Evolutionary conservation across 2,113 vertebrate species (phyloP).

Genomic region (Triplophysa dalaica): DNA sequence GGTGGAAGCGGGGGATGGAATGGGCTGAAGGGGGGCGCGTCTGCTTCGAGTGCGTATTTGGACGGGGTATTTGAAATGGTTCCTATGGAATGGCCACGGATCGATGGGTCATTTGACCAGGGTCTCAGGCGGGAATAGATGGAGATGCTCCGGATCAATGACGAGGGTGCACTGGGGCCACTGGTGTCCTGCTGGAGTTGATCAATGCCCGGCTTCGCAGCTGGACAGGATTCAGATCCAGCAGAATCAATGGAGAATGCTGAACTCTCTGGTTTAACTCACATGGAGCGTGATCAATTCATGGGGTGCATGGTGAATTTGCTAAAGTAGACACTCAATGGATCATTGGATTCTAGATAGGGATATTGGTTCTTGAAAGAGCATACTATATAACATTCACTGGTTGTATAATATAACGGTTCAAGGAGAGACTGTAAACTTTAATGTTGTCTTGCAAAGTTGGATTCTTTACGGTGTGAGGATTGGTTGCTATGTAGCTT

Average conservation of each 20-base stretch:
- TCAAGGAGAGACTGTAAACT: not conserved
- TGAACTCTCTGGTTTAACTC: conserved; percentile 24
- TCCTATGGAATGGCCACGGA: conserved; percentile 58
- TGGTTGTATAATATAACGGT: conserved; percentile 3
- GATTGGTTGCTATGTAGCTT: not conserved
- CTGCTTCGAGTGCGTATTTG: not conserved
- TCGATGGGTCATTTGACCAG: conserved; percentile 65
- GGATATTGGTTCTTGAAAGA: not conserved
- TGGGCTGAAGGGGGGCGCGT: not conserved
- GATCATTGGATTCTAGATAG: conserved; percentile 27
- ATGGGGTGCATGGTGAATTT: not conserved
- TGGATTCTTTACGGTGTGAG: not conserved
- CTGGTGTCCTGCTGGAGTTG: conserved; percentile 46
- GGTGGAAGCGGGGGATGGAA: conserved; percentile 24
- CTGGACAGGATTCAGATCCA: conserved; percentile 24
- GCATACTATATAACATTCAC: not conserved
- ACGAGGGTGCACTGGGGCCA: conserved; percentile 36
- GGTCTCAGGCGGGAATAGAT: conserved; percentile 51
- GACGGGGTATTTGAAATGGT: not conserved
- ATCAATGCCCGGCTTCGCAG: conserved; percentile 47
- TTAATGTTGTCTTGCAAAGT: not conserved
- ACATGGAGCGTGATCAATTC: conserved; percentile 43
- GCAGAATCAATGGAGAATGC: conserved; percentile 43
- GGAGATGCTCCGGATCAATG: conserved; percentile 45
- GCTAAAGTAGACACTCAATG: conserved; percentile 7